phyloP scores from a whole-genome alignment of 2,888 invertebrate genomes.

The Temnothorax unifasciatus region DNA sequence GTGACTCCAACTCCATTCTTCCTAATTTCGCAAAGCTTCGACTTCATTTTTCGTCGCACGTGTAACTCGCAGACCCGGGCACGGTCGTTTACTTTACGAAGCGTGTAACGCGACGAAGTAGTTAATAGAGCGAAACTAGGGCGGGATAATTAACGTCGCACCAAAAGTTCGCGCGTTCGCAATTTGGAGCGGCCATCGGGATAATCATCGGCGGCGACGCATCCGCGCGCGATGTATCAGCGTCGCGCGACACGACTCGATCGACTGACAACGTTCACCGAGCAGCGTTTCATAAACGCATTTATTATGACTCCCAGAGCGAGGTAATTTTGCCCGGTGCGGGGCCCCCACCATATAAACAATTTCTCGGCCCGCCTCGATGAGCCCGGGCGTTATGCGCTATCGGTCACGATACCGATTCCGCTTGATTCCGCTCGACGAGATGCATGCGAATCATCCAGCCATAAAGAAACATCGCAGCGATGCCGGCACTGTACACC shows the following conservation, averaged over 20 bases:
- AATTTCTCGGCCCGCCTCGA: slow-evolving; percentile 58
- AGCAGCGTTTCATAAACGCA: slow-evolving; percentile 77
- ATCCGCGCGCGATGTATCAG: slow-evolving; percentile 39
- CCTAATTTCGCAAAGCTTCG: neutral
- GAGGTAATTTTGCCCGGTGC: slow-evolving; percentile 53
- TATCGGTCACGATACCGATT: slow-evolving; percentile 47
- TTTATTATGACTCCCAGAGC: slow-evolving; percentile 69
- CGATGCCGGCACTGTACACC: neutral
- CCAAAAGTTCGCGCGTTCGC: slow-evolving; percentile 18
- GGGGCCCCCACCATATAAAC: slow-evolving; percentile 43
- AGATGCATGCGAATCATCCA: slow-evolving; percentile 27
- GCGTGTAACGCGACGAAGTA: slow-evolving; percentile 28
- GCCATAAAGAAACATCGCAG: slow-evolving; percentile 12
- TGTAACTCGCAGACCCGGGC: neutral
- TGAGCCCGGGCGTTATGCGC: slow-evolving; percentile 45
- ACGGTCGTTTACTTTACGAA: slow-evolving; percentile 2
- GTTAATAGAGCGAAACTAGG: slow-evolving; percentile 49
- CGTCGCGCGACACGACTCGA: slow-evolving; percentile 67
- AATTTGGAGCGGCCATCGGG: neutral
- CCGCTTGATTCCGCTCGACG: slow-evolving; percentile 9
- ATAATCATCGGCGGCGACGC: slow-evolving; percentile 27
- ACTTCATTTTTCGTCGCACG: slow-evolving; percentile 8
- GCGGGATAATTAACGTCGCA: slow-evolving; percentile 49
- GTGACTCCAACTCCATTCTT: neutral
- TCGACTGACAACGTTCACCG: slow-evolving; percentile 77